Evolutionary conservation across 2,113 vertebrate genomes (phyloP).

Genomic region (Acrocephalus kingi): DNA sequence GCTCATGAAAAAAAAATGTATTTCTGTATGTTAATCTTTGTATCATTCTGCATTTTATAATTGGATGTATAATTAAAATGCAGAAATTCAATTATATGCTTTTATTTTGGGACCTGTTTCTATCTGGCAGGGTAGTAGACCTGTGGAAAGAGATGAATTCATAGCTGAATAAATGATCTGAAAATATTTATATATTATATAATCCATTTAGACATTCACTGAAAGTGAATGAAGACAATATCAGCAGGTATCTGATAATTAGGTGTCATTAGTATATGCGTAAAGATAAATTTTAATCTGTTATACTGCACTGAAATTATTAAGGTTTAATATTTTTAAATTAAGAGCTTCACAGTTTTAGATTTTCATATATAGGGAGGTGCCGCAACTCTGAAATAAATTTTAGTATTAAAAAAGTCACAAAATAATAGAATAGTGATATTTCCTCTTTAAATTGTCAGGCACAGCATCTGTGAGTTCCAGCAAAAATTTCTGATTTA

Average conservation of each 20-base stretch:
- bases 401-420: background rate
- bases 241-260: background rate
- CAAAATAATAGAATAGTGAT: background rate
- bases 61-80: background rate
- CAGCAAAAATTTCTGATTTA: background rate
- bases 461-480: background rate
- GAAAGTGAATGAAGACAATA: background rate
- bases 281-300: background rate
- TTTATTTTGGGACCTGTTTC: background rate
- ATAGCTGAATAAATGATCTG: background rate
- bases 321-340: background rate
- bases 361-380: background rate
- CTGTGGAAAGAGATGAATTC: background rate
- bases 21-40: background rate
- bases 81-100: background rate
- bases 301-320: background rate
- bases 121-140: background rate
- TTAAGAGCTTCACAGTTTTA: background rate
- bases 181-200: background rate
- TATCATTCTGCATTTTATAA: constrained; percentile 33
- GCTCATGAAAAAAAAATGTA: background rate
- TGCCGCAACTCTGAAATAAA: background rate
- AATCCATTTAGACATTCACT: background rate
- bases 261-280: background rate
- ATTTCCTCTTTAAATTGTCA: background rate